phyloP scores from a whole-genome alignment of 1,140 invertebrate species.

The Penaeus indicus region DNA sequence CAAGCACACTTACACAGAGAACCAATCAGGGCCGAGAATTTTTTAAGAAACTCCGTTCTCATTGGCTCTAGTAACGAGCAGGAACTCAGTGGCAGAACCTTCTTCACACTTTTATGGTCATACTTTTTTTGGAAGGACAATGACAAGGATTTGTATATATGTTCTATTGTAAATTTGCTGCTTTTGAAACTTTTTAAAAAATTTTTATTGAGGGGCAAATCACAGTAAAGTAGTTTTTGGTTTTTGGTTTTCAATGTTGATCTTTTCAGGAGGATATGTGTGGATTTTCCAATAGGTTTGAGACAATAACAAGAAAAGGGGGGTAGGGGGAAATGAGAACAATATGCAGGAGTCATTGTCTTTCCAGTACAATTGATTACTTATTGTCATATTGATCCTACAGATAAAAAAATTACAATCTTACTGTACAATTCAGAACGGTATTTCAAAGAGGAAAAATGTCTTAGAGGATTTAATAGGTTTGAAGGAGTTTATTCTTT shows the following conservation, averaged over 20 bases:
- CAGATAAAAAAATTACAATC: conserved; percentile 57
- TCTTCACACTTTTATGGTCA: conserved; percentile 36
- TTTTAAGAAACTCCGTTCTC: conserved; percentile 44
- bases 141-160: conserved; percentile 1
- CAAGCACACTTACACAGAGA: conserved; percentile 61
- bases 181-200: not conserved
- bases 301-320: not conserved
- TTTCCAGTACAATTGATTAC: conserved; percentile 57
- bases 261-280: not conserved
- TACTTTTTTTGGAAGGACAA: conserved; percentile 55
- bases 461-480: conserved; percentile 34
- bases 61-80: conserved; percentile 60
- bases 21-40: conserved; percentile 59
- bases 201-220: not conserved
- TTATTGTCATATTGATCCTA: conserved; percentile 62
- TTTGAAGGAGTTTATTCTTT: not conserved
- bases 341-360: conserved; percentile 42
- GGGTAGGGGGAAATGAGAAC: not conserved
- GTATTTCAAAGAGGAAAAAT: conserved; percentile 33
- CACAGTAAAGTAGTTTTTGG: not conserved
- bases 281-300: too few species aligned
- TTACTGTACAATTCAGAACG: conserved; percentile 57
- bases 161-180: not conserved
- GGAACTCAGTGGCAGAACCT: conserved; percentile 60
- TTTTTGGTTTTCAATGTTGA: not conserved